phyloP scores from a whole-genome alignment of 2,113 vertebrate species.

The Nematolebias whitei region DNA sequence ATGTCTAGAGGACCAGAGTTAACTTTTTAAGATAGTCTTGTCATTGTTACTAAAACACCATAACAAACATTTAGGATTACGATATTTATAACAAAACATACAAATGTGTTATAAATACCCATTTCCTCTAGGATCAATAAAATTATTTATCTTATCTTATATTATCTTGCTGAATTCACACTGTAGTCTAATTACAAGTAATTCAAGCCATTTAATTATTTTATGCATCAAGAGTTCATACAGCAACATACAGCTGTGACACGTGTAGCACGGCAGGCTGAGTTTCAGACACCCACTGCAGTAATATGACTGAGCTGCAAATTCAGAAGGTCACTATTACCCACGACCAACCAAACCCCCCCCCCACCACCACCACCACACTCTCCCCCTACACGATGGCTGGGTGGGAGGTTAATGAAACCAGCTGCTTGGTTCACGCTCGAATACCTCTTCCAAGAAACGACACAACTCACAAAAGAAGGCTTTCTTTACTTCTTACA shows the following conservation, averaged over 20 bases:
- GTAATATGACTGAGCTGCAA: constrained; percentile 59
- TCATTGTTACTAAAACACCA: too few species aligned
- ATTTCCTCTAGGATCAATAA: too few species aligned
- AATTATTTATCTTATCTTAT: too few species aligned
- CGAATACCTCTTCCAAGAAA: constrained; percentile 61
- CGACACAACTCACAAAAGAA: constrained; percentile 64
- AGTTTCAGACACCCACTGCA: constrained; percentile 41
- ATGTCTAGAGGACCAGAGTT: too few species aligned
- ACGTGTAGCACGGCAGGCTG: constrained; percentile 25
- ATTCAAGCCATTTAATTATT: too few species aligned
- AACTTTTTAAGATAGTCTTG: too few species aligned
- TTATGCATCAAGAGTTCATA: neutral
- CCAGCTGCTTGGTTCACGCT: constrained; percentile 80
- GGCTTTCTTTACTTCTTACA: constrained; percentile 44
- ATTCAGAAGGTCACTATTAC: constrained; percentile 77
- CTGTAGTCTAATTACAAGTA: too few species aligned
- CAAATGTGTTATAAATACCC: too few species aligned
- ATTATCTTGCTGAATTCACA: too few species aligned
- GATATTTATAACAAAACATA: too few species aligned
- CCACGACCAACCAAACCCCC: neutral
- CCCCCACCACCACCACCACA: constrained; percentile 30
- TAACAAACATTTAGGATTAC: too few species aligned
- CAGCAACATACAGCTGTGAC: constrained; percentile 11
- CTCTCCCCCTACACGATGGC: constrained; percentile 57
- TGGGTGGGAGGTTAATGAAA: constrained; percentile 84